Percentiles rank a stretch among this genome's conserved stretches.
These are phyloP conservation scores for Uromys caudimaculatus DNA, from an alignment of 2,797 vertebrate species.

Conservation along the genomic window DNA sequence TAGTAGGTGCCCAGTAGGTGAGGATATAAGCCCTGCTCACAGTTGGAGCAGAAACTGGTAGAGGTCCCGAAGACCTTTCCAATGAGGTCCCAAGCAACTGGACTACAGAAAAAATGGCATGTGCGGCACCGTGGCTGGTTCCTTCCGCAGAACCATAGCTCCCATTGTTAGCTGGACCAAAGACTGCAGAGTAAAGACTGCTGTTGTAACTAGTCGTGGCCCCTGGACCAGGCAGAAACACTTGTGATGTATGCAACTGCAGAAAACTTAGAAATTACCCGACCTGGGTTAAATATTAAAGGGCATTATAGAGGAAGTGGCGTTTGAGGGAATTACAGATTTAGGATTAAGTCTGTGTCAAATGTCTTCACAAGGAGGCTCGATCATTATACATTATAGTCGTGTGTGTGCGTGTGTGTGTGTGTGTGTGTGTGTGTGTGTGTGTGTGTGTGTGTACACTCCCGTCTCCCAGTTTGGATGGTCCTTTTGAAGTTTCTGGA, in stretches of 20 bases:
- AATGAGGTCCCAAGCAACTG: background rate
- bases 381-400: background rate
- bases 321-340: background rate
- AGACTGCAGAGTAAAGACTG: background rate
- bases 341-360: background rate
- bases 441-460: background rate
- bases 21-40: background rate
- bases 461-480: background rate
- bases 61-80: background rate
- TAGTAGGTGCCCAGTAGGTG: background rate
- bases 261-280: background rate
- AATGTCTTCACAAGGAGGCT: background rate
- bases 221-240: background rate
- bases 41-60: background rate
- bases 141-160: background rate
- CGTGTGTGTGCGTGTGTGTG: background rate
- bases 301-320: background rate
- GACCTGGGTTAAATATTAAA: constrained; percentile 4
- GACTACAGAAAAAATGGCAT: background rate
- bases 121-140: background rate
- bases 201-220: background rate
- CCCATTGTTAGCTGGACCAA: background rate
- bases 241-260: background rate
- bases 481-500: background rate
- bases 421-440: background rate